Evolutionary conservation across 1,140 invertebrate genomes (phyloP), one percentile per base, ranked within the genome.

Genomic region (Drosophila murphyi): DNA sequence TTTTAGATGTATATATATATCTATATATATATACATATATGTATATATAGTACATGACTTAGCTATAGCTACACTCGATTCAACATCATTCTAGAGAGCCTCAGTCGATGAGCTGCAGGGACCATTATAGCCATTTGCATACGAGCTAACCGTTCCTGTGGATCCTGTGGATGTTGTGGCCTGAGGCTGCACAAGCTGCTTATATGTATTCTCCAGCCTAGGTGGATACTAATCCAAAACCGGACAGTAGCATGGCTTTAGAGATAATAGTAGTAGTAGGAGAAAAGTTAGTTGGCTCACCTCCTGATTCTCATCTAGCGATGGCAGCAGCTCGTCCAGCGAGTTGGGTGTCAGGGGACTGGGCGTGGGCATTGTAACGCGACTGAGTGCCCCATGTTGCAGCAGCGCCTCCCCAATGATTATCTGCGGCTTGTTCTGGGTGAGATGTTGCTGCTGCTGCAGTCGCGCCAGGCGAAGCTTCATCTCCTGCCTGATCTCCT

Each of bases 301-400:
- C 93, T 96, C 95, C 93, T 95, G 95, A 73, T 95, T 95, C 92
- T 96, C 96, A 90, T 95, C 95, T 56, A 96, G 94, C 65, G 95
- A 94, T 29, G 96, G 96, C 73, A 96, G 93, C 77, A 97, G 94
- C 89, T 96, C 96, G 91, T 97, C 96, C 51, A 96, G 96, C 43
- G 96, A 97, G 91, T 95, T 95, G 4, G 95, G 95, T 41, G 95
- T 96, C 70, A 96, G 94, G 2, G 96, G 96, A 88, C 96, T 96
- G 2, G 96, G 96, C 37, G 95, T 96, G 10, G 95, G 95, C 81
- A 92, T 89, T 41, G 76, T 92, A 2, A 91, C 78, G 29, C 90
- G 87, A 72, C 90, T 75, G 43, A 88, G 62, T 29, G 90, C 86
- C 0, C 86, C 82, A 55, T 88, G 83, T 32, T 85, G 78, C 20